Evolutionary conservation across 2,113 vertebrate species (phyloP).

Genomic region (Phalacrocorax carbo): DNA sequence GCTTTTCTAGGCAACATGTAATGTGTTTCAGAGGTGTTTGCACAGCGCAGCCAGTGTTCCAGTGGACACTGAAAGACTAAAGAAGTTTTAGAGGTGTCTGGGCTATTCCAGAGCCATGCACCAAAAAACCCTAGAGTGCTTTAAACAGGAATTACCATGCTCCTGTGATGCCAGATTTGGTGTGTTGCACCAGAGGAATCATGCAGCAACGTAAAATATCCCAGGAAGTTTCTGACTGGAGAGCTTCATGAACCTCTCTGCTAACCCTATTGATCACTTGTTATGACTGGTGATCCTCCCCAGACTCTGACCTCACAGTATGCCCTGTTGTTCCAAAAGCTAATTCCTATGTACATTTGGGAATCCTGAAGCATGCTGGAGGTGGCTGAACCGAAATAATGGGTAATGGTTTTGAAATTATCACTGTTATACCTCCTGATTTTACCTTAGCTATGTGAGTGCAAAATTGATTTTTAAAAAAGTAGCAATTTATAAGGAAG

Average conservation of each 20-base stretch:
- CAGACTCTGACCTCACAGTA: not conserved
- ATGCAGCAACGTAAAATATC: not conserved
- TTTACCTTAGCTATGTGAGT: not conserved
- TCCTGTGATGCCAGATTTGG: not conserved
- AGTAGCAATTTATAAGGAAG: not conserved
- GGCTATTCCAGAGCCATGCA: not conserved
- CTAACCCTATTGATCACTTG: not conserved
- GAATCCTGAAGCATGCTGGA: not conserved
- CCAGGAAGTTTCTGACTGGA: not conserved
- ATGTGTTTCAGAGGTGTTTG: rapidly evolving
- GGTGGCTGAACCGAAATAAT: not conserved
- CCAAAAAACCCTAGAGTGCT: not conserved
- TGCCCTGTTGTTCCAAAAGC: not conserved
- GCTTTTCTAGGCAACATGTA: not conserved
- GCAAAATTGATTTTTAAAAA: not conserved
- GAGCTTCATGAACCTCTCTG: not conserved
- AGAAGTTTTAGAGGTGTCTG: not conserved
- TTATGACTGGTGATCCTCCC: not conserved
- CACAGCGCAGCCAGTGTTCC: not conserved
- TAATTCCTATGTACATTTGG: not conserved
- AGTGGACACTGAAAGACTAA: not conserved
- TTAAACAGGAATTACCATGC: not conserved
- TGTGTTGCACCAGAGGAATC: not conserved
- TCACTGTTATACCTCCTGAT: not conserved
- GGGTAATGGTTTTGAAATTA: not conserved